Evolutionary conservation across 2,113 vertebrate genomes (phyloP), one percentile per base, ranked within the genome.

Genomic region (Halichoerus grypus): DNA sequence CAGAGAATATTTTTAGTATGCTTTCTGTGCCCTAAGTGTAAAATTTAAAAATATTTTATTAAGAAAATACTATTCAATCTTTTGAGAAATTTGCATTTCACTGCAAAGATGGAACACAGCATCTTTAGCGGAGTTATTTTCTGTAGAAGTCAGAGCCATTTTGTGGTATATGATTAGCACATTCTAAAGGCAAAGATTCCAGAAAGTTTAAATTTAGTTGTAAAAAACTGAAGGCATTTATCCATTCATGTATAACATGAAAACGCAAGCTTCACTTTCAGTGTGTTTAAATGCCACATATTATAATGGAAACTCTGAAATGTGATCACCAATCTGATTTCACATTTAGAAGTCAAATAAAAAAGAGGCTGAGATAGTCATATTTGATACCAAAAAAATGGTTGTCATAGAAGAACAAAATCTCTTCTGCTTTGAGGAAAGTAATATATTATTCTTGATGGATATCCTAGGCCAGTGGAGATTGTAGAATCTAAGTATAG

Each of bases 181-280:
- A 94, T 97, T 96, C 89, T 88, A 88, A 95, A 97, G 91, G 91
- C 93, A 92, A 96, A 93, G 92, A 95, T 94, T 98, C 69, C 84
- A 96, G 91, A 96, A 96, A 76, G 89, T 91, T 97, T 98, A 97
- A 95, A 97, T 97, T 97, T 97, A 97, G 96, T 96, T 46, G 26
- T 89, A 49, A 96, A 97, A 96, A 97, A 95, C 49, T 36, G 63
- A 96, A 95, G 91, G 76, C 77, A 97, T 92, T 92, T 94, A 87
- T 94, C 83, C 94, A 97, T 98, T 98, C 92, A 95, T 51, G 63
- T 76, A 36, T 94, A 96, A 85, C 80, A 97, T 84, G 59, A 88
- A 96, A 84, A 96, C 90, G 87, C 53, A 87, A 90, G 79, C 84
- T 92, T 96, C 83, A 79, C 46, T 92, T 85, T 95, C 26, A 49